These are phyloP conservation scores for Chrysocyon brachyurus DNA, from an alignment of 2,797 vertebrate genomes.

Conservation along the genomic window DNA sequence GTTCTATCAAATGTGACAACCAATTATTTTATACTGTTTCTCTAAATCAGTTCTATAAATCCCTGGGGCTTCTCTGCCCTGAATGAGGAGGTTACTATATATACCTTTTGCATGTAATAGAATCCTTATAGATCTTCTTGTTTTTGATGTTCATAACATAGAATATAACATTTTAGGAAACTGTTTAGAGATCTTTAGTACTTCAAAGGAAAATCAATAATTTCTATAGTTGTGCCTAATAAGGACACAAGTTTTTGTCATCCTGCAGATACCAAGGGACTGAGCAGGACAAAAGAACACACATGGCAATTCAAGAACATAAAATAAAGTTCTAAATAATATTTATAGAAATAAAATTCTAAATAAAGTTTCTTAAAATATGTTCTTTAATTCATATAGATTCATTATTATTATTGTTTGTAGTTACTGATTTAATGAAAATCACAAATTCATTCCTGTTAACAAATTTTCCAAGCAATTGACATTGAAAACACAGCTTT, in stretches of 20 bases:
- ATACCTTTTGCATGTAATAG: not conserved
- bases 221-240: not conserved
- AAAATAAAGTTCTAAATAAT: constrained; percentile 60
- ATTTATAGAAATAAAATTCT: constrained; percentile 25
- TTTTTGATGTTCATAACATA: constrained; percentile 13
- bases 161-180: constrained; percentile 1
- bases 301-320: constrained; percentile 53
- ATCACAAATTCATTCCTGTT: constrained; percentile 8
- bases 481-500: not conserved
- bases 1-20: constrained; percentile 21
- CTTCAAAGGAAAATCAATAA: constrained; percentile 56
- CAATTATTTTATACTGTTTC: constrained; percentile 40
- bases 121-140: not conserved
- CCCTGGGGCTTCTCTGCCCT: not conserved
- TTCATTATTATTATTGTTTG: constrained; percentile 18
- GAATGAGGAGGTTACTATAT: not conserved
- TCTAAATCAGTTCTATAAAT: constrained; percentile 12
- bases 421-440: constrained; percentile 52
- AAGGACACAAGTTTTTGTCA: constrained; percentile 11
- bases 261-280: constrained; percentile 24
- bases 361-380: constrained; percentile 4
- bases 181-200: constrained; percentile 37
- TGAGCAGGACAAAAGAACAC: constrained; percentile 18
- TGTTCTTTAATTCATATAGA: not conserved
- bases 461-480: constrained; percentile 34